Base-by-base conservation (phyloP, 2,797 vertebrate genomes). In the Paramormyrops hopkinsi region DNA sequence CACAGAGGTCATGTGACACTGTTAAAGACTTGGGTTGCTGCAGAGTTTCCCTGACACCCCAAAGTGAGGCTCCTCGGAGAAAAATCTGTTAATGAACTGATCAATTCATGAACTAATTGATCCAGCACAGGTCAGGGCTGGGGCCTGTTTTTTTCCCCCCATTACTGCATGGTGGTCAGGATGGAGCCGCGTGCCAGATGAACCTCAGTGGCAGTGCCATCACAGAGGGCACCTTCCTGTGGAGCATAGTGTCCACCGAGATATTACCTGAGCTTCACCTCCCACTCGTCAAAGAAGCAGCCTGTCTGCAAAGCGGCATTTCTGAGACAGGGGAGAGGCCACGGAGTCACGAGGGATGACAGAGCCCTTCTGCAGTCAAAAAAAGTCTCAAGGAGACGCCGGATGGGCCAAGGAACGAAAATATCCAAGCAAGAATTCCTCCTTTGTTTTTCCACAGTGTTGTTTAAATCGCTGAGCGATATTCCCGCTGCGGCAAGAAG, bases 181-280 rank as follows among this genome's bases (percentile, higher is more conserved):
- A 79, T 79, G 25, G 11, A 17, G 3, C 41, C 76, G 11, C 2
- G 0, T 82, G 37, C 19, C 41, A n/a, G 76, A 19, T 9, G 76
- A 22, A 46, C 76, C 6, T 79, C 37, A 29, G 11, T 29, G 19
- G 44, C 56, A 48, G n/a, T 14, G 19, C 29, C 19, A 4, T 50
- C 8, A 19, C 22, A 44, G 29, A 29, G 62, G 84, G 37, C 25
- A 73, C 83, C 62, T 89, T 89, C 89, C 54, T 22, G n/a, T 41
- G n/a, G n/a, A 65, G 46, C 82, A 4, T 5, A 29, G 44, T 76
- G 19, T 73, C 62, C 83, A 25, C 84, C 7, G 62, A 51, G 85
- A 89, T 76, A 56, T 89, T 54, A 89, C 44, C 48, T 22, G 48
- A 3, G 59, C 41, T 76, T 86, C 84, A 86, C 84, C 84, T 89